Evolutionary conservation across 1,140 invertebrate species (phyloP), one percentile per base, ranked within the genome.

Genomic region (Pseudomyrmex gracilis): DNA sequence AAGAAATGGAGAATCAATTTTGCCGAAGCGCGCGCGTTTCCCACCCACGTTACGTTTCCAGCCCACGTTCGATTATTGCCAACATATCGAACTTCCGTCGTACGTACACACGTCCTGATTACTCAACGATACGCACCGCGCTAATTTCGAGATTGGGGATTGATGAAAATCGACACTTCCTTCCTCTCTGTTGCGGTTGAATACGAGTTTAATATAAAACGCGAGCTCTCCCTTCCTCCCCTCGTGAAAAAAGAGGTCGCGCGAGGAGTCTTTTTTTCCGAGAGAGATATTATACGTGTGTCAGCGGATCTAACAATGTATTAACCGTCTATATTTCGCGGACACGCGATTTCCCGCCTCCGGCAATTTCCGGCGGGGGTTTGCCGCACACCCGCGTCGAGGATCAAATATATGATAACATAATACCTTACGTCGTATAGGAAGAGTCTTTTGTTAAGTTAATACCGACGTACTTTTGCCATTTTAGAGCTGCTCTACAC

Each of bases 291-390:
- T 34, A 34, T 34, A 34, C 34, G 34, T 64, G 61, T 58, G 64
- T 80, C 83, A 80, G 71, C 58, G 63, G 24, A 60, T 45, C 34
- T 73, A 73, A 77, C 68, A 58, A n/a, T 17, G 58, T 15, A 70
- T 73, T 64, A 66, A 87, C 43, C 57, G 49, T 15, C 12, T 64
- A 17, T 64, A 17, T 34, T 87, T 63, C 22, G 51, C 43, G n/a
- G 58, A 51, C 86, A 90, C 86, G 89, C 89, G 73, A 90, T 78
- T 82, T 20, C 51, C 34, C n/a, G n/a, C n/a, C n/a, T n/a, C n/a
- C 55, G 55, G 74, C 70, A 76, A 85, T 85, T 82, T 80, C 49
- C 47, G 45, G 22, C 24, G 58, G 12, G 3, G 10, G 83, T 82
- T 84, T 80, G 80, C 66, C 67, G 85, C 60, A 82, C 73, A 82